Evolutionary conservation across 2,888 invertebrate species (phyloP), one percentile per base, ranked within the genome.

Genomic region (Onchidella celtica): DNA sequence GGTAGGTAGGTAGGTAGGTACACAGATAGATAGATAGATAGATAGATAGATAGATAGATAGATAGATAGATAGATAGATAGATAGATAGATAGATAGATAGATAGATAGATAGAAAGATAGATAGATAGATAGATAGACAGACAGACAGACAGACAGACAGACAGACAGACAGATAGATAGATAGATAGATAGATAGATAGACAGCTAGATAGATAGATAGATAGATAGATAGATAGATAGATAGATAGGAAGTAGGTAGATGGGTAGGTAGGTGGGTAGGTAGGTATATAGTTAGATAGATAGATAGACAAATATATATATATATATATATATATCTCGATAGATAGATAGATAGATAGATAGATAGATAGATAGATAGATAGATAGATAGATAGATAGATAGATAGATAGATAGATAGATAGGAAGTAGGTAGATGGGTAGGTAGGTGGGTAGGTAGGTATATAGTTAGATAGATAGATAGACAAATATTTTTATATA

Each of bases 381-480:
- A 63, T 4, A 47, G 59, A 65, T 17, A 57, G 17, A 69, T 27
- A 69, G 69, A 59, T 21, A 27, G 79, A 63, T 40, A 79, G 79
- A 72, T 32, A 79, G 63, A 63, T 14, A 78, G 68, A 57, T 57
- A 79, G 40, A 79, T 0, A 61, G 55, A 70, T 29, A 24, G 24
- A 34, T 27, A 79, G 72, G 34, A 14, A 21, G 61, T n/a, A 61
- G 70, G 34, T 14, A 79, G 34, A 73, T 55, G 57, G 73, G 57
- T 27, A 73, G 73, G 57, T 59, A 74, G 59, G 34, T 2, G 61
- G 74, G 32, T 59, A n/a, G n/a, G n/a, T n/a, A 61, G 70, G 34
- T 14, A 79, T 21, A 73, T 55, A 73, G 73, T 57, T 27, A 73
- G 73, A 73, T 59, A 74, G 59, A 59, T 2, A 74, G 74, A 59